These are phyloP conservation scores for Tachina lurida DNA, from an alignment of 2,888 invertebrate species.

Conservation along the genomic window DNA sequence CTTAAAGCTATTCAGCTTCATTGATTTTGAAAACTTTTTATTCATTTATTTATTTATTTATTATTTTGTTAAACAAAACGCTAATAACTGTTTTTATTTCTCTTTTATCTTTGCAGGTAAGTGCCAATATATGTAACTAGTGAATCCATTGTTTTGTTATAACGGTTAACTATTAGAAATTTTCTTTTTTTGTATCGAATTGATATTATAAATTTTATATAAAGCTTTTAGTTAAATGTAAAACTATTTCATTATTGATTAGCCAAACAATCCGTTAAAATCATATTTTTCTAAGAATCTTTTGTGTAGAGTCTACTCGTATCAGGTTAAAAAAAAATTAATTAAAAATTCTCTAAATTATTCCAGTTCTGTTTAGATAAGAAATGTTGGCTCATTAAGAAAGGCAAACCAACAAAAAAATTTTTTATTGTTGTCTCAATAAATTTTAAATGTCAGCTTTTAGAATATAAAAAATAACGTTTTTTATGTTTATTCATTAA, in stretches of 20 bases:
- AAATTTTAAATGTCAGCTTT: conserved; percentile 12
- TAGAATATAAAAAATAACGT: neutral
- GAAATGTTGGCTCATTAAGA: neutral
- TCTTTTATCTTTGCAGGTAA: conserved; percentile 80
- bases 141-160: conserved; percentile 29
- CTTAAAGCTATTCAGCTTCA: too few species aligned
- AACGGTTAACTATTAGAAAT: neutral
- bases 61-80: neutral
- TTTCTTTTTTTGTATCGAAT: too few species aligned
- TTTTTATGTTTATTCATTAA: neutral
- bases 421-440: neutral
- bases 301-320: neutral
- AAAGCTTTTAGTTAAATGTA: neutral
- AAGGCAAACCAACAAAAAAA: conserved; percentile 27
- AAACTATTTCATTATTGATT: conserved; percentile 1
- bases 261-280: neutral
- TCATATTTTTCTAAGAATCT: conserved; percentile 13
- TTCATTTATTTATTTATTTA: conserved; percentile 9
- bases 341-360: conserved; percentile 16
- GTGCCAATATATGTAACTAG: conserved; percentile 81
- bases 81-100: conserved; percentile 15
- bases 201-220: too few species aligned
- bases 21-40: neutral
- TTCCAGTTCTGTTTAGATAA: conserved; percentile 24
- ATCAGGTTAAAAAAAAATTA: neutral